These are phyloP conservation scores for Chaunax sp. DNA, from an alignment of 2,797 vertebrate species.

Conservation along the genomic window DNA sequence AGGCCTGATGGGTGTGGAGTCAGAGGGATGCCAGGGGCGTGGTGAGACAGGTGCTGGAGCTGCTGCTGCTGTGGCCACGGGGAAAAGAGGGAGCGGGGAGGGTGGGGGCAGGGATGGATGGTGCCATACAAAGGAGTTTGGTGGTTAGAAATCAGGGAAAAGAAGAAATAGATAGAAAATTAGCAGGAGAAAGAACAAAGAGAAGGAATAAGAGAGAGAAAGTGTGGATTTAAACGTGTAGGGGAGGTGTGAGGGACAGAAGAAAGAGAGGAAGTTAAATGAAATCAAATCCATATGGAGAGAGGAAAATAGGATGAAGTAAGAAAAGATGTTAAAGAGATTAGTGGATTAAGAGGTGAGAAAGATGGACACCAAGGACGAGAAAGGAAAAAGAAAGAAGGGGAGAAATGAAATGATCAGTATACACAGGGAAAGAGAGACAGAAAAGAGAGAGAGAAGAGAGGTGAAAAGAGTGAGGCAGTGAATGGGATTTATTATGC, in stretches of 20 bases:
- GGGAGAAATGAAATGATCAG: slow-evolving; percentile 29
- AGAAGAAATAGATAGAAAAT: slow-evolving; percentile 23
- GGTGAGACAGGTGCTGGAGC: slow-evolving; percentile 95
- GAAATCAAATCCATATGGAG: slow-evolving; percentile 46
- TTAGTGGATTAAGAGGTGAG: slow-evolving; percentile 56
- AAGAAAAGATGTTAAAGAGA: slow-evolving; percentile 51
- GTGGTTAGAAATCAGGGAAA: slow-evolving; percentile 44
- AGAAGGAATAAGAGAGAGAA: background rate
- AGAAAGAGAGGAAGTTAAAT: slow-evolving; percentile 21
- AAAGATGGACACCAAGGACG: slow-evolving; percentile 34
- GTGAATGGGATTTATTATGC: slow-evolving; percentile 42
- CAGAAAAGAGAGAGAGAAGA: background rate
- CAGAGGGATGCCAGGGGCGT: slow-evolving; percentile 87
- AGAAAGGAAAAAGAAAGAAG: slow-evolving; percentile 12
- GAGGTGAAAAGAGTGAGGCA: background rate
- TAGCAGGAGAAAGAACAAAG: slow-evolving; percentile 7
- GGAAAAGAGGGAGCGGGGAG: slow-evolving; percentile 38
- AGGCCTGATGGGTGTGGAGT: slow-evolving; percentile 88
- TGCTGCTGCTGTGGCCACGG: slow-evolving; percentile 92
- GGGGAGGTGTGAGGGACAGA: background rate
- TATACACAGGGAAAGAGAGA: slow-evolving; percentile 23
- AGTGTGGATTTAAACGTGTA: slow-evolving; percentile 10
- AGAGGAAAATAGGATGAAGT: slow-evolving; percentile 49
- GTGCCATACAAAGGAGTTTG: slow-evolving; percentile 18
- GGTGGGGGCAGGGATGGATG: background rate